phyloP scores from a whole-genome alignment of 2,888 invertebrate species.

The Drosophila phalerata region DNA sequence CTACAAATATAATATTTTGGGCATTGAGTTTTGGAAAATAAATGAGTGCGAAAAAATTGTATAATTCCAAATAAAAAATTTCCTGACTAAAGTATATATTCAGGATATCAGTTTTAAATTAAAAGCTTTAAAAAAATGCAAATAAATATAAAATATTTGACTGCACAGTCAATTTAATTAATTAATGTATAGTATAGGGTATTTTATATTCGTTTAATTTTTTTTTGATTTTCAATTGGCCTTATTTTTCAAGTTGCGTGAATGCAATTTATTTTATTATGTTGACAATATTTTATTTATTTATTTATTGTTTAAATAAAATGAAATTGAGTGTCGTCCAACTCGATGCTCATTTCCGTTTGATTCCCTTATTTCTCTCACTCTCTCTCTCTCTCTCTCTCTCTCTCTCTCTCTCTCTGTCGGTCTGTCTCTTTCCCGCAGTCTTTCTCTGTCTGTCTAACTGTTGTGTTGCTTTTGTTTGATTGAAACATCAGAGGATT shows the following conservation, averaged over 20 bases:
- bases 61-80: no score
- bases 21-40: no score
- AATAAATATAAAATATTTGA: no score
- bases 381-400: background rate
- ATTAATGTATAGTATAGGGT: background rate
- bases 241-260: conserved; percentile 6
- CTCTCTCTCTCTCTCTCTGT: background rate
- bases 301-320: conserved; percentile 63
- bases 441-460: conserved; percentile 21
- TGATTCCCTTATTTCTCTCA: no score
- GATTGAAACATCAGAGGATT: conserved; percentile 78
- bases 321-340: conserved; percentile 39
- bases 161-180: no score
- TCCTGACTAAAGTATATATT: no score
- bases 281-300: conserved; percentile 62
- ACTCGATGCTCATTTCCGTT: conserved; percentile 1
- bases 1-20: no score
- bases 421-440: background rate
- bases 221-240: background rate
- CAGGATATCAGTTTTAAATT: no score
- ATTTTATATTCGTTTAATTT: conserved; percentile 1
- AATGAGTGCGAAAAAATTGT: no score
- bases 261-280: conserved; percentile 62
- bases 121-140: no score
- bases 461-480: conserved; percentile 63